Evolutionary conservation across 2,113 vertebrate genomes (phyloP).

Genomic region (Panurus biarmicus): DNA sequence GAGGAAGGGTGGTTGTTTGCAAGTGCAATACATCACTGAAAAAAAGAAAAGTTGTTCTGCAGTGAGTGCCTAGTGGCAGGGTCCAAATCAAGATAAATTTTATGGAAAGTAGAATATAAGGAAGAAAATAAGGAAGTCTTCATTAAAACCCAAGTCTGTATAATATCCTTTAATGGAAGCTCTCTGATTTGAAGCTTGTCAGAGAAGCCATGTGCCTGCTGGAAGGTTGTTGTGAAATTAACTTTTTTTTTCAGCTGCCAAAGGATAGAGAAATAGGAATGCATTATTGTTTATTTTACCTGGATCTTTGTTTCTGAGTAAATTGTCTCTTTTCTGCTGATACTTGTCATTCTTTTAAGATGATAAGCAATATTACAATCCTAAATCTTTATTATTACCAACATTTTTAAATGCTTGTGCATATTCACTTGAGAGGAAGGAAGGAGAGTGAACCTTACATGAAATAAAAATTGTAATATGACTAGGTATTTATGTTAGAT

Average conservation of each 20-base stretch:
- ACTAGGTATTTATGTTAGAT: not conserved
- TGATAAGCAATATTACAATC: not conserved
- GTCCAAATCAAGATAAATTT: not conserved
- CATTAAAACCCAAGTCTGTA: not conserved
- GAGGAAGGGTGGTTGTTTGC: not conserved
- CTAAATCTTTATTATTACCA: not conserved
- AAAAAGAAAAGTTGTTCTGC: not conserved
- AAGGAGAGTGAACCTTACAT: not conserved
- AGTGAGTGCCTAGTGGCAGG: not conserved
- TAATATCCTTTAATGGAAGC: not conserved
- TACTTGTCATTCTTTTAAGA: not conserved
- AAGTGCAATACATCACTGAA: not conserved
- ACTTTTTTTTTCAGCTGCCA: not conserved
- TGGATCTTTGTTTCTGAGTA: not conserved
- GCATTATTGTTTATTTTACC: not conserved
- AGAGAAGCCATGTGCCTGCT: not conserved
- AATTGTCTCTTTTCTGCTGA: not conserved
- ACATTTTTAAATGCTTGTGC: not conserved
- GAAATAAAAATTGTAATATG: not conserved
- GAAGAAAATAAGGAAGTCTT: not conserved
- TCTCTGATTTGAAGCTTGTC: not conserved
- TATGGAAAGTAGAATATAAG: not conserved
- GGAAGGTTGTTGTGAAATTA: not conserved
- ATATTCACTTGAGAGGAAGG: not conserved
- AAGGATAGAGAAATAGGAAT: not conserved